Base-by-base conservation (phyloP, 2,113 vertebrate species). In the Seriola quinqueradiata region DNA sequence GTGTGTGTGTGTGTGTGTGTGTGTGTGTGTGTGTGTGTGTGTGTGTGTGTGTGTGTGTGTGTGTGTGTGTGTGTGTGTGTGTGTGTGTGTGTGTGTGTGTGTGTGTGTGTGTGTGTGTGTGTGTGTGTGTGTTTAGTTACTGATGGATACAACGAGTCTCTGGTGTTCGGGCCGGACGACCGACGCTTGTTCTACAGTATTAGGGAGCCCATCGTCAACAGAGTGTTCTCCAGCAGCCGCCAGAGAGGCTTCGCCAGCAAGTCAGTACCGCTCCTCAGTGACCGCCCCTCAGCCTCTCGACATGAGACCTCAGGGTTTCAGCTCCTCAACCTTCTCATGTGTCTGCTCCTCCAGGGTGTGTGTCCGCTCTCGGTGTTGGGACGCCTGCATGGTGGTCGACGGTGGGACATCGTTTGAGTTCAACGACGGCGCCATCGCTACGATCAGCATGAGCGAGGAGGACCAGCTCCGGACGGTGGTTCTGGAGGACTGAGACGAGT, bases 351-450 rank as follows among this genome's bases (percentile, higher is more conserved):
- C 12, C 85, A 99, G 98, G 90, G 96, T 99, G 82, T 97, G 95
- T 23, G 96, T 99, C 11, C 97, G 97, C 19, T 99, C 98, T 0
- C 96, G 98, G 8, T 99, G 98, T 55, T 99, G 98, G 98, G 97
- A 99, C 28, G 98, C 98, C 3, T 99, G 98, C 85, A 99, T 99
- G 98, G 98, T 99, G 90, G 95, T 99, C 10, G 98, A 99, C 52
- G 97, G 98, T 34, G 98, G 98, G 82, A 98, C 96, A 4, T 99
- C 98, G 6, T 99, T 99, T 60, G 97, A 99, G 84, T 99, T 99
- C 87, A 99, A 99, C 42, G 98, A 99, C 19, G 98, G 98, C 8
- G 98, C 98, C 3, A 97, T 99, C 70, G 97, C 98, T 48, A 98
- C 98, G 0, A 96, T 99, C 93, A 85, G 92, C 90, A 96, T 97